A percentile compares a stretch with the other conserved stretches of the same genome.
phyloP scores from a whole-genome alignment of 2,888 invertebrate genomes.

The Cheilosia vernalis region DNA sequence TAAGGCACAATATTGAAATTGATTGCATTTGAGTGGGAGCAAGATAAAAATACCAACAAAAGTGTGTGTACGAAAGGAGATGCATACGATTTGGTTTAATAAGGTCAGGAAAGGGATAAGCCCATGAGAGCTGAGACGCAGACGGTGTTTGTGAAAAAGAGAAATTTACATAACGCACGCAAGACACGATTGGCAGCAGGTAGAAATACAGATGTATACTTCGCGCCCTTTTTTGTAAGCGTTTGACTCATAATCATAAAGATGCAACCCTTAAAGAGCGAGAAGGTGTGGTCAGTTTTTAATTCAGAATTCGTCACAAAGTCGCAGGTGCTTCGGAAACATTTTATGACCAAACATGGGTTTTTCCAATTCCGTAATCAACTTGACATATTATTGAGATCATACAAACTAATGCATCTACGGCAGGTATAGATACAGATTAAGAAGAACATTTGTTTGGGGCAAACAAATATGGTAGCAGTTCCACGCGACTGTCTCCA shows the following conservation, averaged over 20 bases:
- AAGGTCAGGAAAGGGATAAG: slow-evolving; percentile 62
- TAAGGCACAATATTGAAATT: slow-evolving; percentile 59
- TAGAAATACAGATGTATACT: no score
- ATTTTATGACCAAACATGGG: neutral
- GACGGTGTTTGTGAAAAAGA: slow-evolving; percentile 1
- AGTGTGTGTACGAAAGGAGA: slow-evolving; percentile 19
- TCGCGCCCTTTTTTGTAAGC: slow-evolving; percentile 6
- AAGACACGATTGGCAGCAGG: neutral
- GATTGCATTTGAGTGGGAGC: slow-evolving; percentile 57
- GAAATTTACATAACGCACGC: slow-evolving; percentile 32
- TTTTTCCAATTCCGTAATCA: slow-evolving; percentile 37
- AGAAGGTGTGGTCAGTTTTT: slow-evolving; percentile 14
- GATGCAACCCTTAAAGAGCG: slow-evolving; percentile 2
- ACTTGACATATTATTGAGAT: slow-evolving; percentile 41
- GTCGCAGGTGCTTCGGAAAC: slow-evolving; percentile 35
- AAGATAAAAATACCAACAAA: slow-evolving; percentile 1
- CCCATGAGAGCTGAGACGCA: neutral
- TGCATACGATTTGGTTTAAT: slow-evolving; percentile 43
- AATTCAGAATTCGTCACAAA: no score
- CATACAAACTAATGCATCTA: neutral
- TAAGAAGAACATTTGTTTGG: slow-evolving; percentile 14
- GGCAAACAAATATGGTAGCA: slow-evolving; percentile 14
- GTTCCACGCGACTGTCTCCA: slow-evolving; percentile 51
- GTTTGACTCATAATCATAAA: neutral
- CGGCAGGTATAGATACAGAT: slow-evolving; percentile 23